A percentile compares a stretch with the other conserved stretches of the same genome.
Evolutionary conservation across 2,888 invertebrate species (phyloP).

Genomic region (Neuroscelio doddi): DNA sequence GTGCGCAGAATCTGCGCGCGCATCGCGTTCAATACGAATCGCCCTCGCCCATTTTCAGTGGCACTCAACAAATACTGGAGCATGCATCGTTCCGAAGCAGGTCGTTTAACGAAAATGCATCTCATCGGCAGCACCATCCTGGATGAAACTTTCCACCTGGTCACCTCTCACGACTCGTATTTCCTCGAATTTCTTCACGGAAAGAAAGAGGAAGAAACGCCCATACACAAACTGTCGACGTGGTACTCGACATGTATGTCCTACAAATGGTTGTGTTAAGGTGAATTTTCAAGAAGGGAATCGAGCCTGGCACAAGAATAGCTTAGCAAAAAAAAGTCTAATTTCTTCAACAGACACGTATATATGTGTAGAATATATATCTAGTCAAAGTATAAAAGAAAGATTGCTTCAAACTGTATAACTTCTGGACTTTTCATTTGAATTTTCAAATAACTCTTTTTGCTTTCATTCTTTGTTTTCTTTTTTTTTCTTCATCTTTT

Average conservation of each 20-base stretch:
- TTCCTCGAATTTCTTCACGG: slow-evolving; percentile 33
- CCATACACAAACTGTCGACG: slow-evolving; percentile 8
- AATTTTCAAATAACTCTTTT: slow-evolving; percentile 21
- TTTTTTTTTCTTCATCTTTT: too few species aligned
- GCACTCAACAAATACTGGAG: slow-evolving; percentile 39
- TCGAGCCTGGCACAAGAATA: slow-evolving; percentile 17
- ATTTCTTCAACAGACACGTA: slow-evolving; percentile 26
- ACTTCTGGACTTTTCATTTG: slow-evolving; percentile 20
- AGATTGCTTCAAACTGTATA: slow-evolving; percentile 11
- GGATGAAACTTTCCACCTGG: slow-evolving; percentile 51
- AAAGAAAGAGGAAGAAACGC: neutral
- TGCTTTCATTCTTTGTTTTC: neutral
- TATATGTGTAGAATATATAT: slow-evolving; percentile 20
- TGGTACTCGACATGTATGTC: slow-evolving; percentile 36
- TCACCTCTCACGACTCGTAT: slow-evolving; percentile 48
- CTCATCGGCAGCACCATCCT: slow-evolving; percentile 53
- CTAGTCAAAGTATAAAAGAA: slow-evolving; percentile 4
- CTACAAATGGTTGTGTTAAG: slow-evolving; percentile 51
- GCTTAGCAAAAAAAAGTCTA: slow-evolving; percentile 35
- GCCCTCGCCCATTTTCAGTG: slow-evolving; percentile 39
- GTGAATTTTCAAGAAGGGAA: slow-evolving; percentile 32
- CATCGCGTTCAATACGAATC: slow-evolving; percentile 53
- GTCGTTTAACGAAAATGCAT: slow-evolving; percentile 59
- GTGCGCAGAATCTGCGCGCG: slow-evolving; percentile 47
- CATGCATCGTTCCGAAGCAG: slow-evolving; percentile 13